Conservation (phyloP, 2,113 vertebrate species). For the Brachyhypopomus occidentalis region DNA sequence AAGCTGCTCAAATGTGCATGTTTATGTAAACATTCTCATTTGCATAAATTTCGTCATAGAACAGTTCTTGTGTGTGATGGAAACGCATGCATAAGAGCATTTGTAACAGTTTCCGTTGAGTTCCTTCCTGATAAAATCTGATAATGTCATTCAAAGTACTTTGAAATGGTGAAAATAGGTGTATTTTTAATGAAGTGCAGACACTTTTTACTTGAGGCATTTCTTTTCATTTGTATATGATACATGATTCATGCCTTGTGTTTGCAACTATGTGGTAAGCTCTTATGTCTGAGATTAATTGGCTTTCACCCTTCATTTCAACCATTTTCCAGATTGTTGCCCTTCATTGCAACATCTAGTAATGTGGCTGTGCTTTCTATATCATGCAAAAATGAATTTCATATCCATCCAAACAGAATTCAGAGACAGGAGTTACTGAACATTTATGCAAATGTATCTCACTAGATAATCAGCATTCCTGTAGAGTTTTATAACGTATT, state of each 20-base stretch:
- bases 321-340: constrained; percentile 28
- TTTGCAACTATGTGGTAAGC: constrained; percentile 60
- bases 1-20: not conserved
- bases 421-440: not conserved
- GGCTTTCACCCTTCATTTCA: constrained; percentile 70
- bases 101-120: not conserved
- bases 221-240: constrained; percentile 48
- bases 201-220: constrained; percentile 54
- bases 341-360: constrained; percentile 1
- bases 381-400: constrained; percentile 23
- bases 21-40: no score
- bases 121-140: not conserved
- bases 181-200: constrained; percentile 49
- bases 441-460: no score
- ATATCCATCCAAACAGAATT: not conserved
- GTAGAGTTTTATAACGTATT: no score
- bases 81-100: not conserved
- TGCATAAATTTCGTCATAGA: not conserved
- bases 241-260: constrained; percentile 60
- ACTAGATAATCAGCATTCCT: no score
- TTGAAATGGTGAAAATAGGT: not conserved
- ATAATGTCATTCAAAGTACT: not conserved
- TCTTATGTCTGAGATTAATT: constrained; percentile 70
- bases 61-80: not conserved
- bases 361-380: not conserved